These are phyloP conservation scores for Cordylochernes scorpioides DNA, from an alignment of 2,888 invertebrate species.

Conservation along the genomic window DNA sequence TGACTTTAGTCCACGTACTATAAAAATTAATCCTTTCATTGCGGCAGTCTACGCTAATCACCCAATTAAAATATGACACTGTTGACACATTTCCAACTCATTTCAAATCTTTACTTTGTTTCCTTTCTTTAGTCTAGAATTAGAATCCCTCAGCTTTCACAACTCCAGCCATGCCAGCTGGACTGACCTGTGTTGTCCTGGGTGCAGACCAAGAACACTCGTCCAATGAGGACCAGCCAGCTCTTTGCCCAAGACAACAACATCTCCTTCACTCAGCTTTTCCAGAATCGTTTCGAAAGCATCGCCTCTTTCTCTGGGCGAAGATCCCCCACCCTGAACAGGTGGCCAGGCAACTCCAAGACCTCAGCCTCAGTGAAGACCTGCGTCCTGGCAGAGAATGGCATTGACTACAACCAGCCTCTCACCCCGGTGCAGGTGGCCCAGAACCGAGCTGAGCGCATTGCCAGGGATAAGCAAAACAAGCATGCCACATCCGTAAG, in stretches of 20 bases:
- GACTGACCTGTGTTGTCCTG: no score
- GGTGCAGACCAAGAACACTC: slow-evolving; percentile 34
- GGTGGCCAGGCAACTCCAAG: slow-evolving; percentile 35
- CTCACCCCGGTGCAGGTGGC: slow-evolving; percentile 28
- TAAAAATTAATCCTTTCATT: no score
- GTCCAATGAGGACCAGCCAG: slow-evolving; percentile 46
- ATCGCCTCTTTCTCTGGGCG: slow-evolving; percentile 37
- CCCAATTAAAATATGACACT: no score
- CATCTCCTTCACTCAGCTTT: slow-evolving; percentile 35
- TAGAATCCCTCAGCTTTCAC: no score
- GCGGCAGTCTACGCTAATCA: no score
- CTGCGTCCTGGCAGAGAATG: slow-evolving; percentile 50
- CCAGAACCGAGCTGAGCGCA: slow-evolving; percentile 41
- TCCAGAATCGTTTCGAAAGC: slow-evolving; percentile 41
- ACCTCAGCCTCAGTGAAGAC: slow-evolving; percentile 37
- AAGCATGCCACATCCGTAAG: slow-evolving; percentile 8
- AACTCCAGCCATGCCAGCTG: no score
- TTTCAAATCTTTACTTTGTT: background rate
- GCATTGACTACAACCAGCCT: slow-evolving; percentile 57
- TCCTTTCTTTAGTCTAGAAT: no score
- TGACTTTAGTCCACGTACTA: no score
- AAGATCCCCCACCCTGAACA: slow-evolving; percentile 39
- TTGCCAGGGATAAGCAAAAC: slow-evolving; percentile 51
- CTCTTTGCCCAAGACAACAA: slow-evolving; percentile 50
- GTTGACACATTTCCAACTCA: background rate